Evolutionary conservation across 1,140 invertebrate genomes (phyloP).

Genomic region (Pectinophora gossypiella): DNA sequence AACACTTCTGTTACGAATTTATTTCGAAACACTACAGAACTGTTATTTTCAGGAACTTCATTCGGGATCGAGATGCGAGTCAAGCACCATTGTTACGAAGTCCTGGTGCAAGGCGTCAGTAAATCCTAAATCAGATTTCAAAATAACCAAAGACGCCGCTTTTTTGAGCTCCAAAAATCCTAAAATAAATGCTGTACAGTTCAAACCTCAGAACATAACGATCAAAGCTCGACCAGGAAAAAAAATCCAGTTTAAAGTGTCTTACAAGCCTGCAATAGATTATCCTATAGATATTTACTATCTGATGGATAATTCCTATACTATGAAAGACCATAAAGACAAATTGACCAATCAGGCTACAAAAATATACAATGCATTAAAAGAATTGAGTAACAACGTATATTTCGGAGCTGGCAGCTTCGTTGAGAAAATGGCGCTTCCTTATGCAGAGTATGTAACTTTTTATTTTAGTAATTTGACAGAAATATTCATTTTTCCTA

Average conservation of each 20-base stretch:
- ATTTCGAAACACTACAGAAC: too few relatives aligned
- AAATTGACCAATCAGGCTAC: slow-evolving; percentile 81
- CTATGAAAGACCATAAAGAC: slow-evolving; percentile 85
- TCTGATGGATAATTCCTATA: slow-evolving; percentile 90
- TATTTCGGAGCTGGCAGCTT: slow-evolving; percentile 91
- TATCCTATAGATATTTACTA: slow-evolving; percentile 94
- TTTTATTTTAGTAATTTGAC: too few relatives aligned
- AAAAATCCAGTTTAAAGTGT: slow-evolving; percentile 34
- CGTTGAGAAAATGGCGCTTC: slow-evolving; percentile 91
- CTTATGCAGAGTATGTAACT: slow-evolving; percentile 80
- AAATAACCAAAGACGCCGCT: too few relatives aligned
- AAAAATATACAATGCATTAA: slow-evolving; percentile 79
- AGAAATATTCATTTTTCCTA: too few relatives aligned
- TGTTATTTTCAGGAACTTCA: slow-evolving; percentile 30
- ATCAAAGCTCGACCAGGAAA: slow-evolving; percentile 41
- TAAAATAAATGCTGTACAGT: slow-evolving; percentile 30
- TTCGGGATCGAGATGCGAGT: slow-evolving; percentile 25
- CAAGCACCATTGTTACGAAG: slow-evolving; percentile 10
- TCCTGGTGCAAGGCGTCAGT: slow-evolving; percentile 32
- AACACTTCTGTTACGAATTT: too few relatives aligned
- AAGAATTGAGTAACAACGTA: slow-evolving; percentile 88
- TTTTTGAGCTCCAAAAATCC: too few relatives aligned
- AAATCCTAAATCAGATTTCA: not conserved
- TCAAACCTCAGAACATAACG: slow-evolving; percentile 46
- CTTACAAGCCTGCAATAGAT: slow-evolving; percentile 81